phyloP scores from a whole-genome alignment of 2,888 invertebrate genomes.

The Catocala fraxini region DNA sequence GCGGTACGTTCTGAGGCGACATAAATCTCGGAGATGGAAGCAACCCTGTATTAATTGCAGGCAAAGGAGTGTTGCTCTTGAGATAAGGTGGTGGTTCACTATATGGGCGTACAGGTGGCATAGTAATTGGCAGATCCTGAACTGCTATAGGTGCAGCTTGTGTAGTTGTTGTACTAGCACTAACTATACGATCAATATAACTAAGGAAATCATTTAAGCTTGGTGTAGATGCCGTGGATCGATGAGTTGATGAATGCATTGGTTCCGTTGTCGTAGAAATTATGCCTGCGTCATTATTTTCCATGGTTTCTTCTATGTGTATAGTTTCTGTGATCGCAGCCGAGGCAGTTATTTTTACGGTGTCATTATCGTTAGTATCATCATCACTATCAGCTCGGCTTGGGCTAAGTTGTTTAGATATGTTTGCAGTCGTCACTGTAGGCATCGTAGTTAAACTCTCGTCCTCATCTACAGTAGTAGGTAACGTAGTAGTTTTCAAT shows the following conservation, averaged over 20 bases:
- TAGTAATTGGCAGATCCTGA: not conserved
- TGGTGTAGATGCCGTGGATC: constrained; percentile 1
- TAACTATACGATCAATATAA: constrained; percentile 8
- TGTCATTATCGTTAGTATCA: too few species aligned
- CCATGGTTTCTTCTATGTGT: not conserved
- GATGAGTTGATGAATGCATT: constrained; percentile 1
- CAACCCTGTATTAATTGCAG: constrained; percentile 3
- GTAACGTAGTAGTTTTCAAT: not conserved
- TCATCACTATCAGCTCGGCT: too few species aligned
- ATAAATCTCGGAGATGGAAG: not conserved
- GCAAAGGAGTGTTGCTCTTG: not conserved
- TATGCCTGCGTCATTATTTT: not conserved
- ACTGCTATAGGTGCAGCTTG: not conserved
- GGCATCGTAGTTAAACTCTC: not conserved
- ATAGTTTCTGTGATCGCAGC: not conserved
- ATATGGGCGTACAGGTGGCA: not conserved
- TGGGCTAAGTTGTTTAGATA: too few species aligned
- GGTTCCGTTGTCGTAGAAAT: not conserved
- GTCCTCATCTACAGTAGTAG: not conserved
- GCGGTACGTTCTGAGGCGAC: not conserved
- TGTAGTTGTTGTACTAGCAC: not conserved
- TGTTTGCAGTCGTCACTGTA: not conserved
- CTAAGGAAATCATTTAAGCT: constrained; percentile 13
- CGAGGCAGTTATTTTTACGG: too few species aligned
- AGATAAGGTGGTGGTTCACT: not conserved